A percentile compares a stretch with the other conserved stretches of the same genome.
Evolutionary conservation across 2,113 vertebrate genomes (phyloP).

Genomic region (Hepsetus odoe): DNA sequence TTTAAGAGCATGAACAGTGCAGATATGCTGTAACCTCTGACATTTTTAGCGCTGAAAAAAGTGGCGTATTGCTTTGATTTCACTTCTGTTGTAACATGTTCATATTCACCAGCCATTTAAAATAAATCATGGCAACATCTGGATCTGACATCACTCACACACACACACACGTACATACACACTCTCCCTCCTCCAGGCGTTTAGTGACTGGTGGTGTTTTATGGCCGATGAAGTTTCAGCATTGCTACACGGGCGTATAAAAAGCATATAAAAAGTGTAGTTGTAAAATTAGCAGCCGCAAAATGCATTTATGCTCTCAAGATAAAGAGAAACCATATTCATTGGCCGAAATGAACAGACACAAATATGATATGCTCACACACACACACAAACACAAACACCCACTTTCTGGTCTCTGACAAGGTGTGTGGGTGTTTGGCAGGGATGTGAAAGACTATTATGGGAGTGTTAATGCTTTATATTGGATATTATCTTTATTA

Average conservation of each 20-base stretch:
- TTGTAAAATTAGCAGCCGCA: slow-evolving; percentile 81
- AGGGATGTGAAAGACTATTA: slow-evolving; percentile 16
- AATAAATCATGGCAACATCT: slow-evolving; percentile 53
- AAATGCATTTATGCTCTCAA: slow-evolving; percentile 77
- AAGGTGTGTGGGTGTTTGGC: slow-evolving; percentile 22
- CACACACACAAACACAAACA: no score
- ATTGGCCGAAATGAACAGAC: neutral
- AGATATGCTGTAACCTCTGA: slow-evolving; percentile 55
- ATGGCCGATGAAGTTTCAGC: slow-evolving; percentile 70
- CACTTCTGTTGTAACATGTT: slow-evolving; percentile 23
- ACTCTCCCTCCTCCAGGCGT: slow-evolving; percentile 21
- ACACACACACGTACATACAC: slow-evolving; percentile 21
- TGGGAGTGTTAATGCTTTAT: slow-evolving; percentile 44
- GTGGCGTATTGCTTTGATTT: slow-evolving; percentile 66
- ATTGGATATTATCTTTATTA: slow-evolving; percentile 33
- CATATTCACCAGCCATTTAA: slow-evolving; percentile 25
- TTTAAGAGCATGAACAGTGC: neutral
- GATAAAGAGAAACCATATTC: slow-evolving; percentile 70
- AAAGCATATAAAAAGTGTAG: slow-evolving; percentile 78
- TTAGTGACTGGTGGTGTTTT: slow-evolving; percentile 74
- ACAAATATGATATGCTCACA: slow-evolving; percentile 31
- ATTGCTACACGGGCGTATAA: slow-evolving; percentile 77
- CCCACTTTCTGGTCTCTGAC: slow-evolving; percentile 27
- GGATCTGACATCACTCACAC: slow-evolving; percentile 42
- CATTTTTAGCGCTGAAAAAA: slow-evolving; percentile 79